These are phyloP conservation scores for Tiaroga cobitis DNA, from an alignment of 2,797 vertebrate genomes.

Conservation along the genomic window DNA sequence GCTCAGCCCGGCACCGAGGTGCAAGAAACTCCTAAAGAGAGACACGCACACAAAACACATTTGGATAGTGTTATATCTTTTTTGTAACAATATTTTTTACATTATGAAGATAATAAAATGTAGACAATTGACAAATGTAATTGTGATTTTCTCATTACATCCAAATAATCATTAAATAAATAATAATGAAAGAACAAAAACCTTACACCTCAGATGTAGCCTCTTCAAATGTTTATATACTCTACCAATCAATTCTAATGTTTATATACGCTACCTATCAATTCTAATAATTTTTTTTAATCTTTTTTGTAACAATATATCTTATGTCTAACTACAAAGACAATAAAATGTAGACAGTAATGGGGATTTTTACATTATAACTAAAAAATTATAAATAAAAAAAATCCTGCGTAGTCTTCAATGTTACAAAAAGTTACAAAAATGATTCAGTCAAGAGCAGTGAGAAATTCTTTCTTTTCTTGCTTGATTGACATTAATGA, in stretches of 20 bases:
- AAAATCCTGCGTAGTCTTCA: neutral
- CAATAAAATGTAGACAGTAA: neutral
- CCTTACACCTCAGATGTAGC: no score
- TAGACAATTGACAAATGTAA: neutral
- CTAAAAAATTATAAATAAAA: neutral
- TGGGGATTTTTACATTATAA: neutral
- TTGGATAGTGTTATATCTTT: neutral
- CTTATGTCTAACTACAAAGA: neutral
- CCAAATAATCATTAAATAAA: neutral
- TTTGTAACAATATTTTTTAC: neutral
- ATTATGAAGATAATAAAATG: neutral
- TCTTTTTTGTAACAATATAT: neutral
- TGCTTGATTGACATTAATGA: neutral
- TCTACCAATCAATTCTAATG: neutral
- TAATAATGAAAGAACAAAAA: neutral
- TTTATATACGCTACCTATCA: neutral
- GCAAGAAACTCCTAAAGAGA: conserved; percentile 91
- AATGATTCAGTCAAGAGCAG: neutral
- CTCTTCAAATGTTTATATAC: neutral
- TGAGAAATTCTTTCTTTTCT: neutral
- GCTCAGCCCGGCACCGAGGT: conserved; percentile 95
- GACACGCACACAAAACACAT: neutral
- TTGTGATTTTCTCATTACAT: neutral
- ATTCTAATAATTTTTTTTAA: neutral
- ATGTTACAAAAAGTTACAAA: neutral